These are phyloP conservation scores for Leptopilina myrica DNA, from an alignment of 2,888 invertebrate species.

Conservation along the genomic window DNA sequence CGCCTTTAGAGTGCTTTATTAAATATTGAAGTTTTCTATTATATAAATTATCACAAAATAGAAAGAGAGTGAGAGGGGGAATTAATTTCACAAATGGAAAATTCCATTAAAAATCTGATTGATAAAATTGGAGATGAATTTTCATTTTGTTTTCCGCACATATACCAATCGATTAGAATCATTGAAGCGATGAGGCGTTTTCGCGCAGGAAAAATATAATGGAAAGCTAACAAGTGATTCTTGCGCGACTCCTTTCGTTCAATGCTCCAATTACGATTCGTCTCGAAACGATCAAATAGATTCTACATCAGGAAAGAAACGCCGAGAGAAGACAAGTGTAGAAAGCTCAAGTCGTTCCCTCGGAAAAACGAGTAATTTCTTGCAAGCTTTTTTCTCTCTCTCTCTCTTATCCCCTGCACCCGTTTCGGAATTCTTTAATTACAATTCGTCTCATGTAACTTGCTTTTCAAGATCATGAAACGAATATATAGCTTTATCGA, in stretches of 20 bases:
- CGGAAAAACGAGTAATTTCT: constrained; percentile 29
- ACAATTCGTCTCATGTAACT: constrained; percentile 26
- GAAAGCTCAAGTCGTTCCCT: constrained; percentile 32
- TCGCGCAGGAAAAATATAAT: constrained; percentile 35
- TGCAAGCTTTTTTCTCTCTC: not conserved
- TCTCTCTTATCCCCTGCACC: not conserved
- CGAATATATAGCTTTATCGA: constrained; percentile 34
- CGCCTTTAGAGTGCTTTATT: not conserved
- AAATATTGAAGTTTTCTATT: not conserved
- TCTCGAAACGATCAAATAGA: constrained; percentile 36
- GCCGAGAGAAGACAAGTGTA: constrained; percentile 39
- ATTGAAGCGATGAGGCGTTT: constrained; percentile 30
- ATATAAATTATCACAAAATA: too few relatives aligned
- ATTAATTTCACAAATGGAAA: not conserved
- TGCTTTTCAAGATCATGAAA: constrained; percentile 34
- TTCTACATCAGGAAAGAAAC: constrained; percentile 28
- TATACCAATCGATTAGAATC: constrained; percentile 25
- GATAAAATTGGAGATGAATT: not conserved
- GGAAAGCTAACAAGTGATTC: constrained; percentile 40
- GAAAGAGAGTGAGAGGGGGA: not conserved
- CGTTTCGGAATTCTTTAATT: constrained; percentile 24
- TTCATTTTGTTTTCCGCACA: not conserved
- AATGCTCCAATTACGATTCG: constrained; percentile 41
- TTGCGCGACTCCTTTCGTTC: constrained; percentile 30
- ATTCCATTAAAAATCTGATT: too few relatives aligned